Evolutionary conservation across 2,888 invertebrate genomes (phyloP).

Genomic region (Diloba caeruleocephala): DNA sequence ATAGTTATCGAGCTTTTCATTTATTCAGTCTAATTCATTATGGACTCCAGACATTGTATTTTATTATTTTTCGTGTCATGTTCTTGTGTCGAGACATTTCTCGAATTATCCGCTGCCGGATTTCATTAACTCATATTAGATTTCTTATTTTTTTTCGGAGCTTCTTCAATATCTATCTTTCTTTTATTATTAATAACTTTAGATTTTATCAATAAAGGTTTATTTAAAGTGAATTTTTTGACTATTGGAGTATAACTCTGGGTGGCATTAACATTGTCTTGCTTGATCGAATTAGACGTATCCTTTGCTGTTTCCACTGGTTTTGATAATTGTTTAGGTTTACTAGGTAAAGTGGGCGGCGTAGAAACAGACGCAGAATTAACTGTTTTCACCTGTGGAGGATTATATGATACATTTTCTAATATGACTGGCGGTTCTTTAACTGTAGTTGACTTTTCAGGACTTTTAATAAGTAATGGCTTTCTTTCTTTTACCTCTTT

Average conservation of each 20-base stretch:
- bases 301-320: neutral
- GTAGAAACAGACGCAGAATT: neutral
- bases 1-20: neutral
- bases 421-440: neutral
- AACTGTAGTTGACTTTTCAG: neutral
- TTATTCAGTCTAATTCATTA: neutral
- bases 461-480: neutral
- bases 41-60: neutral
- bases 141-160: conserved; percentile 13
- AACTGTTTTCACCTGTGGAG: neutral
- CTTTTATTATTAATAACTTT: conserved; percentile 29
- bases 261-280: neutral
- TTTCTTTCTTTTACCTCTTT: neutral
- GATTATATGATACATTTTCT: conserved; percentile 6
- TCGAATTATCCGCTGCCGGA: neutral
- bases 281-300: neutral
- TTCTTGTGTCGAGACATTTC: conserved; percentile 11
- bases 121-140: conserved; percentile 7
- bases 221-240: conserved; percentile 35
- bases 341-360: neutral
- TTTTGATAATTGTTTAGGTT: neutral
- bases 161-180: conserved; percentile 26
- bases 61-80: neutral
- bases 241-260: conserved; percentile 1
- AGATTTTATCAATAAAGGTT: conserved; percentile 35